phyloP scores from a whole-genome alignment of 1,140 invertebrate species.

The Phymorhynchus buccinoides region DNA sequence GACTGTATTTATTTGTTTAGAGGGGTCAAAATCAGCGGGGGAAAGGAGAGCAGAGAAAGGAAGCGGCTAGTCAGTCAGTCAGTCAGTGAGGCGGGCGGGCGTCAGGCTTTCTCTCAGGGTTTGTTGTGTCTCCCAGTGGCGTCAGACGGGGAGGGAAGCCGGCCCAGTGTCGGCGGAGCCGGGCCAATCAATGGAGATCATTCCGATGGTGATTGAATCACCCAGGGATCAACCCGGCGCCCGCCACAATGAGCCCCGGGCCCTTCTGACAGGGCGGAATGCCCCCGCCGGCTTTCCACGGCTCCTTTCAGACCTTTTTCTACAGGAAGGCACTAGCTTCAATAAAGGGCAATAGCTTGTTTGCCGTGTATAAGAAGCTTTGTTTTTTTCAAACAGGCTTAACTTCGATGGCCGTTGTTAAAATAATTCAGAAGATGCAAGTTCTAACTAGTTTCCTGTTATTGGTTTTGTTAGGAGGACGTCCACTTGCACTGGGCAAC shows the following conservation, averaged over 20 bases:
- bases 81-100: not conserved
- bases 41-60: not conserved
- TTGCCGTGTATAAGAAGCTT: no score
- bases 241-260: slow-evolving; percentile 18
- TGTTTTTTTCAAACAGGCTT: no score
- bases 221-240: slow-evolving; percentile 22
- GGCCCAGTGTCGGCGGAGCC: slow-evolving; percentile 31
- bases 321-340: not conserved
- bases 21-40: not conserved
- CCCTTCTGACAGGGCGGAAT: not conserved
- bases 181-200: slow-evolving; percentile 38
- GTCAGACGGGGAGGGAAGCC: slow-evolving; percentile 7
- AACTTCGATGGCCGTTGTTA: no score
- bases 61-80: not conserved
- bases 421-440: no score
- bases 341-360: not conserved
- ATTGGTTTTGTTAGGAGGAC: no score
- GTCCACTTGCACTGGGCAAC: no score
- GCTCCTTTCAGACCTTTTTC: no score
- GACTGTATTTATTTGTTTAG: no score
- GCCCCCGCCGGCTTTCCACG: no score
- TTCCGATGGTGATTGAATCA: slow-evolving; percentile 38
- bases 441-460: no score
- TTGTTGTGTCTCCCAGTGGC: slow-evolving; percentile 24
- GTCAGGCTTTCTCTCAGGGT: not conserved